Conservation (phyloP, 2,113 vertebrate genomes). For the Baryphthengus martii region DNA sequence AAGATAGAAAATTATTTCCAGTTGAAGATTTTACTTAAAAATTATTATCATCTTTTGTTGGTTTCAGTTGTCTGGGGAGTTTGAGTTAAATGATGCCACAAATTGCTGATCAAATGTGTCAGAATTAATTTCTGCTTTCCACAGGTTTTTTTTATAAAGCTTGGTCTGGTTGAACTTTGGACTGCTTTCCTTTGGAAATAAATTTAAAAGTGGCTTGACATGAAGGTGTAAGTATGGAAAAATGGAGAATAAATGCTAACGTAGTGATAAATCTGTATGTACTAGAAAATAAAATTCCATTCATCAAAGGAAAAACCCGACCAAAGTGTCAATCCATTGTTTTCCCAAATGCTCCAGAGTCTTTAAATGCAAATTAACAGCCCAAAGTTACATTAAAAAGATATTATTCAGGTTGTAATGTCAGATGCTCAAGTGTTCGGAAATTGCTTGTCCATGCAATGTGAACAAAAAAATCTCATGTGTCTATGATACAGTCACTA, state of each 20-base stretch:
- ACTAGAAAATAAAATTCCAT: constrained; percentile 27
- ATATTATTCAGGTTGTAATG: constrained; percentile 5
- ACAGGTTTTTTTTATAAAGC: constrained; percentile 11
- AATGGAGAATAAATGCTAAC: background rate
- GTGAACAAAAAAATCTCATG: constrained; percentile 17
- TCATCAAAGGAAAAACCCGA: constrained; percentile 23
- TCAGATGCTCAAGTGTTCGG: constrained; percentile 1
- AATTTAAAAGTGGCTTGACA: constrained; percentile 50
- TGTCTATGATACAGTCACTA: background rate
- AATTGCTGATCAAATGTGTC: constrained; percentile 71
- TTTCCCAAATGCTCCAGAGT: constrained; percentile 23
- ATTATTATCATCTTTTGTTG: constrained; percentile 59
- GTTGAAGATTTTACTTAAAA: constrained; percentile 54
- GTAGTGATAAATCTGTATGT: constrained; percentile 1
- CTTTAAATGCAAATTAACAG: constrained; percentile 31
- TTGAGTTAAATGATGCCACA: constrained; percentile 63
- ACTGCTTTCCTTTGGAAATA: constrained; percentile 55
- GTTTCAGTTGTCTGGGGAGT: constrained; percentile 60
- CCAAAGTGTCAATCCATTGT: background rate
- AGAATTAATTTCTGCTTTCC: constrained; percentile 69
- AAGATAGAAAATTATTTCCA: constrained; percentile 69
- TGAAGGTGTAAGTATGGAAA: constrained; percentile 35
- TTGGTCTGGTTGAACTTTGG: constrained; percentile 52
- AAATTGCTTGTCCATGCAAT: background rate
- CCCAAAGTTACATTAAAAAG: constrained; percentile 1